Conservation (phyloP, 2,888 invertebrate genomes). For the Furcula furcula region DNA sequence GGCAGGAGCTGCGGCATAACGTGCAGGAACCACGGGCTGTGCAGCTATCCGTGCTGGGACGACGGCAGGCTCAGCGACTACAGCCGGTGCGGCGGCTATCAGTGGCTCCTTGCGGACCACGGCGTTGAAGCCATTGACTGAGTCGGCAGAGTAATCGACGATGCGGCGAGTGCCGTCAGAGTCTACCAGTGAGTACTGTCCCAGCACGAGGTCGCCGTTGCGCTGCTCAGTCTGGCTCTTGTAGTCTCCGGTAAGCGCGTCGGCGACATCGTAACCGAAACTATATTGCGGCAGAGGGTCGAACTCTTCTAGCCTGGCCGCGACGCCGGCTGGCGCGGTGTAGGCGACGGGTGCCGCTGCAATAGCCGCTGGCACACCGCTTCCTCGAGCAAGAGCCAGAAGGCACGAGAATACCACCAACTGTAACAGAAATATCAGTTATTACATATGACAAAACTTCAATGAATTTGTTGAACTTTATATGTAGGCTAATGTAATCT, state of each 20-base stretch:
- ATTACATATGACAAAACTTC: background rate
- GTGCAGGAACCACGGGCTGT: conserved; percentile 17
- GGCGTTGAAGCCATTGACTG: conserved; percentile 65
- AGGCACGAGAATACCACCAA: conserved; percentile 69
- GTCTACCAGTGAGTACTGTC: conserved; percentile 61
- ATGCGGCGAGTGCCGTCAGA: conserved; percentile 64
- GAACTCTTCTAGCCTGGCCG: conserved; percentile 61
- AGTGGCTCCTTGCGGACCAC: conserved; percentile 59
- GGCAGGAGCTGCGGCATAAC: conserved; percentile 9
- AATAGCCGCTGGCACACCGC: conserved; percentile 54
- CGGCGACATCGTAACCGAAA: conserved; percentile 64
- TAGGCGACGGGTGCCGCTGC: conserved; percentile 51
- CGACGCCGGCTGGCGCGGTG: conserved; percentile 27
- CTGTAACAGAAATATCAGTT: conserved; percentile 41
- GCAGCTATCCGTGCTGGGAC: conserved; percentile 28
- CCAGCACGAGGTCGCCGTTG: conserved; percentile 75
- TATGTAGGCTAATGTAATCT: too few relatives aligned
- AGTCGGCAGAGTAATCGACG: conserved; percentile 63
- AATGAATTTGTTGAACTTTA: too few relatives aligned
- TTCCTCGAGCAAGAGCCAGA: conserved; percentile 56
- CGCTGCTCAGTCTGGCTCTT: conserved; percentile 72
- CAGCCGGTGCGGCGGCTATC: conserved; percentile 28
- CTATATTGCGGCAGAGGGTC: conserved; percentile 82
- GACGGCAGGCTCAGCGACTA: conserved; percentile 33
- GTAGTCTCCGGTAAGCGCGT: conserved; percentile 64